Base-by-base conservation (phyloP, 2,797 vertebrate genomes). In the Enteromius argenteus region DNA sequence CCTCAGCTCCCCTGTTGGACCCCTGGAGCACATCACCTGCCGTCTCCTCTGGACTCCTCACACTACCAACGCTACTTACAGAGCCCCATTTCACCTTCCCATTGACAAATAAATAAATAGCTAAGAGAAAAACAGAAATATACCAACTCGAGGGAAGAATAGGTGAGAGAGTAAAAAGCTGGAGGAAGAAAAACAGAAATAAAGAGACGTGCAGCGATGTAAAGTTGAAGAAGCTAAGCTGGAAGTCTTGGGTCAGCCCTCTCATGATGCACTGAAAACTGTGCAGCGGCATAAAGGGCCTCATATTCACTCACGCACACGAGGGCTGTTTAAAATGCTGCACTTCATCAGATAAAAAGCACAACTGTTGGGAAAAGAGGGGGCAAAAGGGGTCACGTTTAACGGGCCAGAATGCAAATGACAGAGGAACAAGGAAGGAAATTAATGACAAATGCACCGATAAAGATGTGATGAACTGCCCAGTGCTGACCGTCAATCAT, bases 381-480 rank as follows among this genome's bases (percentile, higher is more conserved):
- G 87, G 86, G 73, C 87, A 90, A 92, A 91, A 93, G 94, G 91
- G 93, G 92, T 91, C 91, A 87, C 85, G 87, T 90, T 90, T 95
- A 95, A 95, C 92, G 92, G 94, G 92, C 90, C 87, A 44, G 90
- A 94, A 95, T 95, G 94, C 94, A 95, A 95, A 95, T 95, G 92
- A 94, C 86, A 89, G 86, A 88, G 84, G 90, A 88, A 89, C 88
- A 89, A 91, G 93, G 93, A 90, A 89, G 86, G 91, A 91, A 92
- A 94, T 92, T 90, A 94, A 92, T 88, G 94, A 91, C 93, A 90
- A 90, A 92, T 91, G 88, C 73, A 90, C 92, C 94, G 86, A 95
- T 95, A 95, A 96, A 96, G 91, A 85, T 86, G 85, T 94, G 94
- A 95, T 94, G 91, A 91, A 95, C 92, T 92, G 92, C 81, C 82